Conservation (phyloP, 2,113 vertebrate species). For the Pleuronectes platessa region DNA sequence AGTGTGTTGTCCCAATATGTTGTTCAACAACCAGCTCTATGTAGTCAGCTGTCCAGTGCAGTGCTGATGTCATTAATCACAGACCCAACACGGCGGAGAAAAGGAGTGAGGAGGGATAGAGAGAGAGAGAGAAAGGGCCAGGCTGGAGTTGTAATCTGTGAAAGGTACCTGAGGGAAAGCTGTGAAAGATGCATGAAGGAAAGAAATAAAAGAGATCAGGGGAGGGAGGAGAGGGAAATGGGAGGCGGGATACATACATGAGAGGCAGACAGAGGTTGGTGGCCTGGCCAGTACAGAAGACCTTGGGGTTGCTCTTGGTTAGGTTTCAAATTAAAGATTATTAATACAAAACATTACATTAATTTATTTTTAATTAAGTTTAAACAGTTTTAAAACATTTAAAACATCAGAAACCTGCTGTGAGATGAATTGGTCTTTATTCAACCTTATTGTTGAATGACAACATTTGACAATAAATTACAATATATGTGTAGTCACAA, state of each 20-base stretch:
- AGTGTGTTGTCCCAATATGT: constrained; percentile 63
- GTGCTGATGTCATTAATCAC: constrained; percentile 77
- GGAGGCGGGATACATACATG: neutral
- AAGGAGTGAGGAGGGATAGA: constrained; percentile 10
- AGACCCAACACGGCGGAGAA: constrained; percentile 62
- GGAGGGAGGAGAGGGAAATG: neutral
- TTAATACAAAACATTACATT: too few species aligned
- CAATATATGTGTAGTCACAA: neutral
- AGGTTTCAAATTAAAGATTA: neutral
- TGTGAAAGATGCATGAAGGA: constrained; percentile 27
- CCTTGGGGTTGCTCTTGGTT: neutral
- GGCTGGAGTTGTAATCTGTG: constrained; percentile 63
- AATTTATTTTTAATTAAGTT: too few species aligned
- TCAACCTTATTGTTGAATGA: neutral
- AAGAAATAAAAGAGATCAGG: constrained; percentile 33
- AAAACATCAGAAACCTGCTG: neutral
- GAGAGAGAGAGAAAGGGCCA: constrained; percentile 16
- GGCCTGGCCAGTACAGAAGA: neutral
- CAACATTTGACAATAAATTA: neutral
- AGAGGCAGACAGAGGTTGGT: neutral
- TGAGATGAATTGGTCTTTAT: neutral
- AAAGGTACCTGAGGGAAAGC: constrained; percentile 40
- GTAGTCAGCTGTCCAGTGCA: constrained; percentile 75
- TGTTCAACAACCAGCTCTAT: constrained; percentile 75
- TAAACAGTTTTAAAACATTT: neutral